Base-by-base conservation (phyloP, 2,888 invertebrate genomes). In the Argyra leucocephala region DNA sequence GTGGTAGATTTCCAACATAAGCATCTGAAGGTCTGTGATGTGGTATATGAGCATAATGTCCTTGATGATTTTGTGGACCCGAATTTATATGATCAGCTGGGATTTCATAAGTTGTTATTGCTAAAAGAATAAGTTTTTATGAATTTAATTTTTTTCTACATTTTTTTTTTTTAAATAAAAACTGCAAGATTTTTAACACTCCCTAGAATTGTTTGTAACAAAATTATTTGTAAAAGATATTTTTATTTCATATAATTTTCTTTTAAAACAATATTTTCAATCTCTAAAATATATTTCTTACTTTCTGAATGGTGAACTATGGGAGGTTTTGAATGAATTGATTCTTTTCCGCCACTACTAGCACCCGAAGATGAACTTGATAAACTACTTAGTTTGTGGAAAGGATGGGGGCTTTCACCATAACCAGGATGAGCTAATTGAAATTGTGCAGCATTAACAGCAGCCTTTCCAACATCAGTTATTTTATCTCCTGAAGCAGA, bases 401-500 rank as follows among this genome's bases (percentile, higher is more conserved):
- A 76, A 4, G 76, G 74, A 69, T 76, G 74, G n/a, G 74, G 15
- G 10, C 62, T 69, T 64, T 66, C 65, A 66, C 74, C 71, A 57
- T 72, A 71, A 63, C 73, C 70, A 64, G 76, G 75, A 0, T 72
- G 70, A n/a, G 69, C 67, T 37, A 74, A 82, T 64, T 85, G 83
- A 66, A 88, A 79, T 62, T 88, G 83, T 0, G 91, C 91, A 26
- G 89, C 89, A 68, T 85, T 85, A 59, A 90, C 91, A 65, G 93
- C 86, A 71, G 88, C 86, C 77, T 89, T 89, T 57, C 93, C 93
- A 22, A 91, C 81, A 72, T 88, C 86, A 64, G 89, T 86, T 69
- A 93, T 88, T 7, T 86, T 88, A 69, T 92, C 91, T 3, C 93
- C 93, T 72, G 90, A 88, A 22, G 85, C 85, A 18, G 86, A 85